Conservation (phyloP, 2,797 vertebrate genomes). For the Acrossocheilus wenchowensis region DNA sequence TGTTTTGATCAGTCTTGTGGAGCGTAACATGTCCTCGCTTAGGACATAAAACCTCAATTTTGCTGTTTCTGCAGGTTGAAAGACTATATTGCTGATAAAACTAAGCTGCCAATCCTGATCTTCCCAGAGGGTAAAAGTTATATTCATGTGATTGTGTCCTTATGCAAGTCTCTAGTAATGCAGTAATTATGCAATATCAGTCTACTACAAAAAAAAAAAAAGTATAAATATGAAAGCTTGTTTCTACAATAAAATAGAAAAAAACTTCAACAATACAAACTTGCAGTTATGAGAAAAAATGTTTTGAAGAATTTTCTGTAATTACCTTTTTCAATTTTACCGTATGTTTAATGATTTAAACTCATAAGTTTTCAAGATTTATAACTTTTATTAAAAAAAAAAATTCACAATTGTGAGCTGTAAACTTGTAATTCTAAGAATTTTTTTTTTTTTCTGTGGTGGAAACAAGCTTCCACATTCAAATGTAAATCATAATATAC, state of each 20-base stretch:
- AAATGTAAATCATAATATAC: not conserved
- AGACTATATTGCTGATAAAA: constrained; percentile 87
- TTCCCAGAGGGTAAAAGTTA: constrained; percentile 91
- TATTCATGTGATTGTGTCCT: not conserved
- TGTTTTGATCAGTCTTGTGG: not conserved
- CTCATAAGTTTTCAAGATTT: not conserved
- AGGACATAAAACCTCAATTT: not conserved
- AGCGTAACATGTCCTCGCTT: not conserved
- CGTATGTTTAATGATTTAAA: not conserved
- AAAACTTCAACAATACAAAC: too few relatives aligned
- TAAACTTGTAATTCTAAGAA: not conserved
- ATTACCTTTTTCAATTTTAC: not conserved
- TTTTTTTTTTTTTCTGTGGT: not conserved
- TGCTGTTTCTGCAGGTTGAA: constrained; percentile 77
- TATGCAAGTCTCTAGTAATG: not conserved
- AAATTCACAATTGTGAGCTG: not conserved
- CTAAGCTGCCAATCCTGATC: constrained; percentile 94
- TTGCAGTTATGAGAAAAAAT: not conserved
- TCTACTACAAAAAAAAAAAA: not conserved
- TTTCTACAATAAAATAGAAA: not conserved
- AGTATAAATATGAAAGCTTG: not conserved
- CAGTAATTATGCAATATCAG: not conserved
- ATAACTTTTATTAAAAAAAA: too few relatives aligned
- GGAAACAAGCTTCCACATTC: not conserved
- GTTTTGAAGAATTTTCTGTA: too few relatives aligned